phyloP scores from a whole-genome alignment of 2,113 vertebrate genomes.

The Hippocampus guttulatus region DNA sequence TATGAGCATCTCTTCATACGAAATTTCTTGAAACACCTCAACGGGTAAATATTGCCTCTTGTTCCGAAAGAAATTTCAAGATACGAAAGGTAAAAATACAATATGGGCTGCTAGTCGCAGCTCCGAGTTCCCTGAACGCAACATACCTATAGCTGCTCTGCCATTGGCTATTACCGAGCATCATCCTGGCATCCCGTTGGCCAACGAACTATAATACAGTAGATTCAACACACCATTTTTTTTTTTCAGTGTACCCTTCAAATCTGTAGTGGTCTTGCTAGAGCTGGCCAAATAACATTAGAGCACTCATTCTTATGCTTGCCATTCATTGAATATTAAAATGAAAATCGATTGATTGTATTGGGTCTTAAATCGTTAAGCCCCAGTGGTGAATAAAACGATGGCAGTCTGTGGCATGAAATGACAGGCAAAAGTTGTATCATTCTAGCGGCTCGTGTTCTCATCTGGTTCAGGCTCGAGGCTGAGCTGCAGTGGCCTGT shows the following conservation, averaged over 20 bases:
- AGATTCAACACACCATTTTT: too few relatives aligned
- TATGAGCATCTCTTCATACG: too few relatives aligned
- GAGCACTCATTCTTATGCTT: background rate
- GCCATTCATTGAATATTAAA: background rate
- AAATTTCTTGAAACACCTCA: too few relatives aligned
- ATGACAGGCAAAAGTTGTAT: constrained; percentile 25
- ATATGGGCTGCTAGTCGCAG: too few relatives aligned
- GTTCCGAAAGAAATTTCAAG: too few relatives aligned
- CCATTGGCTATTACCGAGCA: too few relatives aligned
- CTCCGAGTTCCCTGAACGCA: too few relatives aligned
- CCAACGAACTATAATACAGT: too few relatives aligned
- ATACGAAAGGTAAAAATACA: too few relatives aligned
- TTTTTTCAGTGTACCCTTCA: background rate
- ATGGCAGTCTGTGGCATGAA: constrained; percentile 4
- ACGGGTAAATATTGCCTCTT: too few relatives aligned
- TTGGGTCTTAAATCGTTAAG: background rate
- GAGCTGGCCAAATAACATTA: background rate
- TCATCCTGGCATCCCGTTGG: too few relatives aligned
- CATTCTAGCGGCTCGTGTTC: background rate
- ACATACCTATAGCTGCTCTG: too few relatives aligned
- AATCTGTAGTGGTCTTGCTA: background rate
- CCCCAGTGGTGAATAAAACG: background rate
- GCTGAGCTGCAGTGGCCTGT: constrained; percentile 77
- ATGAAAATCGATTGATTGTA: background rate
- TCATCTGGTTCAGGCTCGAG: constrained; percentile 24